Percentiles rank a stretch among this genome's conserved stretches.
Evolutionary conservation across 2,797 vertebrate species (phyloP).

Genomic region (Galagoides demidoff): DNA sequence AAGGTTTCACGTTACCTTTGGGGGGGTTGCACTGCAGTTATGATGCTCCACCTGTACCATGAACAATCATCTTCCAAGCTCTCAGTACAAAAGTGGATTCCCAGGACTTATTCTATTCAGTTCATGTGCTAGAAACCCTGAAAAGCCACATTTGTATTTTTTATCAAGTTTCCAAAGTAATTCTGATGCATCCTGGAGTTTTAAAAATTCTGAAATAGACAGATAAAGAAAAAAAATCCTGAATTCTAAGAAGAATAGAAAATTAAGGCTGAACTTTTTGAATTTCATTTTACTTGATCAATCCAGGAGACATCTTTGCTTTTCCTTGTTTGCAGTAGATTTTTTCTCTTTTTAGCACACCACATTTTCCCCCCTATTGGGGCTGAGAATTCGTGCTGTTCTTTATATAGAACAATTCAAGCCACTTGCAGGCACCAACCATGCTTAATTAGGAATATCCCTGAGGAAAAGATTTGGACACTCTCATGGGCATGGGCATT

Average conservation of each 20-base stretch:
- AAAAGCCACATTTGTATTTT: background rate
- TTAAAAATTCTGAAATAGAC: background rate
- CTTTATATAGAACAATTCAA: background rate
- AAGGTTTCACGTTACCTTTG: background rate
- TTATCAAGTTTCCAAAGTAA: background rate
- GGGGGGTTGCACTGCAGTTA: background rate
- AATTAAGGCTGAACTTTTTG: background rate
- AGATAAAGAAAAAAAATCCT: background rate
- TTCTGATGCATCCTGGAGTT: background rate
- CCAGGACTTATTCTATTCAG: background rate
- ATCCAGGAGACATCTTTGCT: background rate
- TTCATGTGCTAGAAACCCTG: background rate
- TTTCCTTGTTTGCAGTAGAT: background rate
- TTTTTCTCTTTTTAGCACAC: background rate
- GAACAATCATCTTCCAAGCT: background rate
- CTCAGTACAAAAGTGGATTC: background rate
- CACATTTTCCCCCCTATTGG: background rate
- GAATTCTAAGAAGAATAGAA: background rate
- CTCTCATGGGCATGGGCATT: background rate
- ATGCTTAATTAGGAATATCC: conserved; percentile 52
- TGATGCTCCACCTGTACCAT: background rate
- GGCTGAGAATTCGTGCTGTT: background rate
- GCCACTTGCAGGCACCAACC: background rate
- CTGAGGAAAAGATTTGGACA: background rate
- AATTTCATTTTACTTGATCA: background rate